Evolutionary conservation across 2,888 invertebrate genomes (phyloP).

Genomic region (Sclerodermus sp.): DNA sequence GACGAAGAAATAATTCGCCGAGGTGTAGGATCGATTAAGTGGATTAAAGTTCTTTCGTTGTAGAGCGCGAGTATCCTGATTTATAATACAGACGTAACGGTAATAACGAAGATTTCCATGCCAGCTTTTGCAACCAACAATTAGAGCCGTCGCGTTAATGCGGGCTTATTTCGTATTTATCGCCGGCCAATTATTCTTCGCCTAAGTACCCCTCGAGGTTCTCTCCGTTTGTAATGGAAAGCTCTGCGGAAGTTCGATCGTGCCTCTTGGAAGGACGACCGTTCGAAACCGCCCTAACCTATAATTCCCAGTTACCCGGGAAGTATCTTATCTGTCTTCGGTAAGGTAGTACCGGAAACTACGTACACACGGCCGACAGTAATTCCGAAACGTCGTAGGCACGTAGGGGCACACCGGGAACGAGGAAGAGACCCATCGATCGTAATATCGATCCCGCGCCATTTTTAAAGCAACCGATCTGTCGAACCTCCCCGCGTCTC

Average conservation of each 20-base stretch:
- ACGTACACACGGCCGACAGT: constrained; percentile 24
- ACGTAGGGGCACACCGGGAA: constrained; percentile 6
- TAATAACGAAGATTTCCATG: not conserved
- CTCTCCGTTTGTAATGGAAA: constrained; percentile 11
- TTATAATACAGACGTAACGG: not conserved
- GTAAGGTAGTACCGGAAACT: constrained; percentile 30
- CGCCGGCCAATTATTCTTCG: constrained; percentile 20
- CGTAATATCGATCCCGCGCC: too few species aligned
- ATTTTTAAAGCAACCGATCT: too few species aligned
- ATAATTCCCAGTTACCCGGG: constrained; percentile 30
- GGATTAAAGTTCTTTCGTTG: too few species aligned
- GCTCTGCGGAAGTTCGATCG: constrained; percentile 24
- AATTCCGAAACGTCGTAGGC: constrained; percentile 23
- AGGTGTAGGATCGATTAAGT: too few species aligned
- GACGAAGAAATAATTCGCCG: too few species aligned
- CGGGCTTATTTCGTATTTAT: constrained; percentile 16
- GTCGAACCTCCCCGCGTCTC: too few species aligned
- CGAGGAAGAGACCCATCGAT: too few species aligned
- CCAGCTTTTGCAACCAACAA: constrained; percentile 3
- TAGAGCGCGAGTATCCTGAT: too few species aligned
- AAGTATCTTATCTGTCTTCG: constrained; percentile 32
- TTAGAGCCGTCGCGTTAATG: constrained; percentile 4
- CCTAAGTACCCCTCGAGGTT: constrained; percentile 11
- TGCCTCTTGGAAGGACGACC: constrained; percentile 18
- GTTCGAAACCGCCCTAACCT: constrained; percentile 23